Evolutionary conservation across 2,888 invertebrate species (phyloP).

Genomic region (Pteria penguin): DNA sequence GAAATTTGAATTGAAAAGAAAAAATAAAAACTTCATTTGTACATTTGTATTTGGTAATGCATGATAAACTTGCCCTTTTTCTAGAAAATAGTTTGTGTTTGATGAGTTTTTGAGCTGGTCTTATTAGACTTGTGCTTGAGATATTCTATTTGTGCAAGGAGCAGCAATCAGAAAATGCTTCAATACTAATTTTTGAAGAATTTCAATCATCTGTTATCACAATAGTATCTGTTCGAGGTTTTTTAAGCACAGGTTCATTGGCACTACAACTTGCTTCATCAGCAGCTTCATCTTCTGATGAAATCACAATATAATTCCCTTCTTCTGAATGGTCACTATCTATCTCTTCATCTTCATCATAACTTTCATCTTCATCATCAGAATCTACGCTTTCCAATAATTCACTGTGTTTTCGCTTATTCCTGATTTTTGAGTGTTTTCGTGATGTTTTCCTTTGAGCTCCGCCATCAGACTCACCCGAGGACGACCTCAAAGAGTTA

Average conservation of each 20-base stretch:
- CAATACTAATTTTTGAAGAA: neutral
- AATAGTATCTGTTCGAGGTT: conserved; percentile 44
- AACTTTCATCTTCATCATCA: conserved; percentile 44
- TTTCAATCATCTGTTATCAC: conserved; percentile 51
- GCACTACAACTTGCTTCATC: conserved; percentile 29
- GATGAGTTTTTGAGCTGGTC: no score
- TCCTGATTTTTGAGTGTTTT: conserved; percentile 37
- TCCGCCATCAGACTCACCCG: conserved; percentile 48
- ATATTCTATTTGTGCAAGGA: no score
- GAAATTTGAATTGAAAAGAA: no score
- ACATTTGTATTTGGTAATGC: no score
- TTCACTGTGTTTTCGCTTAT: conserved; percentile 57
- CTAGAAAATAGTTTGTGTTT: no score
- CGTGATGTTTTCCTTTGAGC: neutral
- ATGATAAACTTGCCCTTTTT: no score
- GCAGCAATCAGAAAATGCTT: no score
- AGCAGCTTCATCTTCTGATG: conserved; percentile 5
- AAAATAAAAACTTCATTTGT: no score
- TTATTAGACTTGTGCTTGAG: no score
- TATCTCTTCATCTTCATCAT: conserved; percentile 41
- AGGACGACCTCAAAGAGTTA: conserved; percentile 45
- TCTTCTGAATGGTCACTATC: conserved; percentile 37
- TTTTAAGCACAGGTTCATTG: conserved; percentile 35
- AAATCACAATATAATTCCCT: conserved; percentile 33
- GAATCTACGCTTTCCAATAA: conserved; percentile 25